Evolutionary conservation across 2,888 invertebrate genomes (phyloP).

Genomic region (Hypercompe scribonia): DNA sequence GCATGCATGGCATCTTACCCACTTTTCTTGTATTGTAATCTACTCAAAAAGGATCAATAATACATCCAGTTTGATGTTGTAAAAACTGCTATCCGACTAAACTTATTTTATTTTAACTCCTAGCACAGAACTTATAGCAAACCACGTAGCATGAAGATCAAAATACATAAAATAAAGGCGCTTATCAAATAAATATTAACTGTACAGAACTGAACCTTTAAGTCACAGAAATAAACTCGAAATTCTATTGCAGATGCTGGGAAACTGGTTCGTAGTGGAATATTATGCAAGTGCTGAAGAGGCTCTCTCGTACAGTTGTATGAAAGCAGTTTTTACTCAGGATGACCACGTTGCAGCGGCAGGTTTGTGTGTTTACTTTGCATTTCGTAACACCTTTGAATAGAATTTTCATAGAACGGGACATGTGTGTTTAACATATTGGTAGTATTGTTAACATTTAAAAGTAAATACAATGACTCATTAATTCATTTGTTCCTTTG

Average conservation of each 20-base stretch:
- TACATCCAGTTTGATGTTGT: neutral
- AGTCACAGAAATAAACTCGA: accelerated
- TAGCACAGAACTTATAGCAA: conserved; percentile 34
- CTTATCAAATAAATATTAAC: conserved; percentile 20
- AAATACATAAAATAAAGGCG: conserved; percentile 37
- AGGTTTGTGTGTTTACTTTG: conserved; percentile 55
- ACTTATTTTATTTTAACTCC: conserved; percentile 21
- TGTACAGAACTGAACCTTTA: conserved; percentile 20
- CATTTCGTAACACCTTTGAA: neutral
- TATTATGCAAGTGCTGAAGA: conserved; percentile 96
- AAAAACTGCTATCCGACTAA: neutral
- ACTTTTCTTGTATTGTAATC: too few relatives aligned
- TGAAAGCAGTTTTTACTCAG: conserved; percentile 91
- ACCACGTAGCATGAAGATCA: conserved; percentile 22
- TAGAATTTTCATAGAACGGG: neutral
- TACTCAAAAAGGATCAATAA: too few relatives aligned
- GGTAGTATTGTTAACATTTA: neutral
- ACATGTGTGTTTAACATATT: neutral
- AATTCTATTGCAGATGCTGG: conserved; percentile 88
- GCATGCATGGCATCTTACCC: too few relatives aligned
- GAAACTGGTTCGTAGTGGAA: conserved; percentile 94
- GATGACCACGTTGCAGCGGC: conserved; percentile 78
- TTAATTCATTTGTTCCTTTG: neutral
- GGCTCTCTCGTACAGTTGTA: conserved; percentile 93
- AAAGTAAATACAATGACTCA: neutral